phyloP scores from a whole-genome alignment of 2,888 invertebrate species.

The Chymomyza procnemis region DNA sequence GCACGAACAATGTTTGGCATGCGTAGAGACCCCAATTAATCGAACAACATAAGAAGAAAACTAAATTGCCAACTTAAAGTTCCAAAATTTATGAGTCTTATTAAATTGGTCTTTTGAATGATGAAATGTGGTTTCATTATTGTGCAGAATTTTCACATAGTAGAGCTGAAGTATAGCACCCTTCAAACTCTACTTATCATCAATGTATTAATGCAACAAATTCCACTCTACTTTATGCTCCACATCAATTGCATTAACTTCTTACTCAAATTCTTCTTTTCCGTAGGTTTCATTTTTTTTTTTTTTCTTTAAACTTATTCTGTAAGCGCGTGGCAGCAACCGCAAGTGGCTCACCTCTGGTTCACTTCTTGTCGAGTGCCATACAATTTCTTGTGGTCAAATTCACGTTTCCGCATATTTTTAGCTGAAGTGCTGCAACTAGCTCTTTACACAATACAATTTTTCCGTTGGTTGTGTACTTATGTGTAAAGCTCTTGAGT shows the following conservation, averaged over 20 bases:
- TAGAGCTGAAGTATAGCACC: too few relatives aligned
- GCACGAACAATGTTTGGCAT: too few relatives aligned
- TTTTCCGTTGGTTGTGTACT: constrained; percentile 53
- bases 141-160: too few relatives aligned
- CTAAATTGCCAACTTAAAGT: too few relatives aligned
- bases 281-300: not conserved
- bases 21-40: too few relatives aligned
- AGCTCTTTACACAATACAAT: constrained; percentile 29
- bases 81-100: too few relatives aligned
- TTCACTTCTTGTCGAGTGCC: constrained; percentile 7
- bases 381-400: constrained; percentile 21
- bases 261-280: constrained; percentile 14
- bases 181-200: too few relatives aligned
- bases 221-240: not conserved
- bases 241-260: constrained; percentile 24
- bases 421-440: constrained; percentile 53
- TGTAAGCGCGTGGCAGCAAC: constrained; percentile 20
- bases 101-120: too few relatives aligned
- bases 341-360: constrained; percentile 11
- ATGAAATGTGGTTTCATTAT: too few relatives aligned
- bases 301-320: constrained; percentile 1
- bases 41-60: too few relatives aligned
- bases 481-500: constrained; percentile 42
- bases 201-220: not conserved
- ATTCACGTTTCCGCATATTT: constrained; percentile 57